A percentile compares a stretch with the other conserved stretches of the same genome.
These are phyloP conservation scores for Crotalus horridus DNA, from an alignment of 2,113 vertebrate genomes.

Conservation along the genomic window DNA sequence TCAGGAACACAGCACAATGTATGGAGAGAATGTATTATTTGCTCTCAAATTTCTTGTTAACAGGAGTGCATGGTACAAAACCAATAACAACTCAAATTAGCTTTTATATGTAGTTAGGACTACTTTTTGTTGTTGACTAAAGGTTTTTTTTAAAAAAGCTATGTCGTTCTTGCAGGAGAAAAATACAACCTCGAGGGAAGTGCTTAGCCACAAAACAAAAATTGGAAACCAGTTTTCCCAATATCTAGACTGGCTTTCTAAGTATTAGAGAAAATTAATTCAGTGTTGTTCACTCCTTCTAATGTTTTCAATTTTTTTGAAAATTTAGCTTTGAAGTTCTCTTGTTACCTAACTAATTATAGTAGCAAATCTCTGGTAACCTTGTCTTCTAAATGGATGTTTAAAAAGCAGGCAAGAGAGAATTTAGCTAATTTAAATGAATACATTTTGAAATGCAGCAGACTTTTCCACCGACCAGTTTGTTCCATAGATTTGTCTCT, in stretches of 20 bases:
- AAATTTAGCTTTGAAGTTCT: neutral
- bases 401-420: neutral
- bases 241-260: neutral
- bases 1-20: neutral
- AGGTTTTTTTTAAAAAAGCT: neutral
- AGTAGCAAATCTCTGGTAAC: neutral
- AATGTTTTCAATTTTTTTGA: neutral
- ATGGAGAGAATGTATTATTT: neutral
- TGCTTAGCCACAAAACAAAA: neutral
- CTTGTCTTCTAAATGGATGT: neutral
- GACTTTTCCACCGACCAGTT: neutral
- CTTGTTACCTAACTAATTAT: neutral
- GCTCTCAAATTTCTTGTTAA: neutral
- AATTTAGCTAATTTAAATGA: neutral
- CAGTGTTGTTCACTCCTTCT: rapidly evolving
- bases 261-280: constrained; percentile 3
- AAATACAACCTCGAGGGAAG: neutral
- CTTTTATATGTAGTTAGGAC: neutral
- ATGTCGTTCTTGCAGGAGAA: rapidly evolving
- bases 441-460: neutral
- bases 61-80: neutral
- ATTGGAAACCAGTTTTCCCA: neutral
- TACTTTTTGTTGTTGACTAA: neutral
- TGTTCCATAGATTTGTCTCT: neutral
- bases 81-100: neutral